A percentile compares a stretch with the other conserved stretches of the same genome.
phyloP scores from a whole-genome alignment of 2,113 vertebrate genomes.

The Saccopteryx bilineata region DNA sequence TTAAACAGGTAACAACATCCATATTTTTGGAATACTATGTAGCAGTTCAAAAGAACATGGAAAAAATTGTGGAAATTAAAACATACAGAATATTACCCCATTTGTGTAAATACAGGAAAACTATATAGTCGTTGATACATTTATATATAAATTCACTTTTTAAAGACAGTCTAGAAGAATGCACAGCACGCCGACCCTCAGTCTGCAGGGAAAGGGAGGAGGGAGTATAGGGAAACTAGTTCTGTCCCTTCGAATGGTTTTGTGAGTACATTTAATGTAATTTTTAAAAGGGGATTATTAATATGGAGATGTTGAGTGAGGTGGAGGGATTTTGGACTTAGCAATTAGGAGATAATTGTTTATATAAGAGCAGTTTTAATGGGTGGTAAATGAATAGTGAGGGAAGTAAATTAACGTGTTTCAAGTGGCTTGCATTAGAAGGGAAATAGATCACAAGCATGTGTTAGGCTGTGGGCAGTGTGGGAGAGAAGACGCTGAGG shows the following conservation, averaged over 20 bases:
- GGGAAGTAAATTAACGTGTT: neutral
- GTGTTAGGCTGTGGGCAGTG: neutral
- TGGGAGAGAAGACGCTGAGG: neutral
- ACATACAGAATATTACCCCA: neutral
- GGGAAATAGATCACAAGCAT: neutral
- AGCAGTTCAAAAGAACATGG: slow-evolving; percentile 58
- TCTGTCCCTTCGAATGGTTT: slow-evolving; percentile 3
- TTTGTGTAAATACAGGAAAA: neutral
- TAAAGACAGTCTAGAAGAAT: slow-evolving; percentile 8
- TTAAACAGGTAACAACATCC: neutral
- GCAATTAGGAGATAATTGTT: neutral
- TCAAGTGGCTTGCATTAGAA: neutral
- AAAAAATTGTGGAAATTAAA: neutral
- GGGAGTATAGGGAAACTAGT: neutral
- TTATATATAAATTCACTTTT: neutral
- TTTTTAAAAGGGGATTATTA: neutral
- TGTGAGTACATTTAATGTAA: neutral
- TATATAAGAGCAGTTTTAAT: neutral
- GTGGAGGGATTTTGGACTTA: neutral
- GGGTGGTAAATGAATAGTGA: neutral
- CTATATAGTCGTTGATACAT: neutral
- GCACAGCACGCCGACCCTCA: neutral
- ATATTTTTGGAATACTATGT: slow-evolving; percentile 42
- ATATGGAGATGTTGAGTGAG: neutral
- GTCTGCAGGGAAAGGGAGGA: neutral